These are phyloP conservation scores for Epirrita christyi DNA, from an alignment of 2,888 invertebrate species.

Conservation along the genomic window DNA sequence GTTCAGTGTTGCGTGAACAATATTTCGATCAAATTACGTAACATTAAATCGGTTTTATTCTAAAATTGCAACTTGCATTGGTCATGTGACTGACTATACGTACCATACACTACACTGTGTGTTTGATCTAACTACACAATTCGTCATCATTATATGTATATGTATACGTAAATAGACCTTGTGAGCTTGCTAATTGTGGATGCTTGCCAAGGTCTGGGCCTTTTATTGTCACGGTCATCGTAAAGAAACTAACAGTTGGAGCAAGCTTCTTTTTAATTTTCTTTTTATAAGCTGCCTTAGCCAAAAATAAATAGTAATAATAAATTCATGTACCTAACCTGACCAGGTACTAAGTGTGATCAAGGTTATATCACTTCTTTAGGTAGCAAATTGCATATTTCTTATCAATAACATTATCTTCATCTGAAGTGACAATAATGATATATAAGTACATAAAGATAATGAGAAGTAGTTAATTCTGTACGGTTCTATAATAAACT, in stretches of 20 bases:
- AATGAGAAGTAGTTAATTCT: no score
- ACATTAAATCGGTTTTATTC: slow-evolving; percentile 42
- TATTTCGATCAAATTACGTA: slow-evolving; percentile 58
- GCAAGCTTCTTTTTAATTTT: slow-evolving; percentile 55
- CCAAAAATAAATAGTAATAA: no score
- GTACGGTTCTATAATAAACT: no score
- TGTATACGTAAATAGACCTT: slow-evolving; percentile 53
- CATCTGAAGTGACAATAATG: neutral
- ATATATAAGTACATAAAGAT: no score
- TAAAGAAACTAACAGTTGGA: slow-evolving; percentile 35
- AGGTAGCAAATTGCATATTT: slow-evolving; percentile 2
- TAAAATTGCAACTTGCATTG: slow-evolving; percentile 24
- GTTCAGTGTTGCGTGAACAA: slow-evolving; percentile 59
- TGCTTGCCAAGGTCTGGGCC: slow-evolving; percentile 79
- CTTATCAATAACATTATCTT: slow-evolving; percentile 1
- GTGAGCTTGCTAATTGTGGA: slow-evolving; percentile 67
- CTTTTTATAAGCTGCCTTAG: slow-evolving; percentile 6
- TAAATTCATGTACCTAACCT: no score
- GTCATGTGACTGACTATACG: slow-evolving; percentile 50
- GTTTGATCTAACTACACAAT: slow-evolving; percentile 1
- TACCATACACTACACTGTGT: slow-evolving; percentile 4
- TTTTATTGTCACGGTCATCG: slow-evolving; percentile 62
- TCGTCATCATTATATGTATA: neutral
- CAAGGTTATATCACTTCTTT: slow-evolving; percentile 5
- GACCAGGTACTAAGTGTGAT: neutral